These are phyloP conservation scores for Scortum barcoo DNA, from an alignment of 2,113 vertebrate genomes.

Conservation along the genomic window DNA sequence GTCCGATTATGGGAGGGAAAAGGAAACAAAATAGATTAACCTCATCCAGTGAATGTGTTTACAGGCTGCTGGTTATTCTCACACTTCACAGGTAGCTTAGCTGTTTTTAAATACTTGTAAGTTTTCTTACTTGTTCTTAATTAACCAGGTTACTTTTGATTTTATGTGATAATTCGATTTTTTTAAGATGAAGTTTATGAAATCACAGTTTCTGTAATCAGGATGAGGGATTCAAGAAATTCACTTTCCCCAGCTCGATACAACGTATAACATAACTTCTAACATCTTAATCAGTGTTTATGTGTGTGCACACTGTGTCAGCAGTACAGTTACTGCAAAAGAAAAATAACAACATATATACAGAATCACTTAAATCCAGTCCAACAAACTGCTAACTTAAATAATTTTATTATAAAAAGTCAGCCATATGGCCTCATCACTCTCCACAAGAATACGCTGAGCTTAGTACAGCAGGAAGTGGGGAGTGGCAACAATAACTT, in stretches of 20 bases:
- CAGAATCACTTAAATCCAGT: too few species aligned
- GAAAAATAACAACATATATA: too few species aligned
- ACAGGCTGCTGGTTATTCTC: slow-evolving; percentile 37
- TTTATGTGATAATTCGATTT: neutral
- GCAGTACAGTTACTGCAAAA: too few species aligned
- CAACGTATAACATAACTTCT: too few species aligned
- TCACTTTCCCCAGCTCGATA: too few species aligned
- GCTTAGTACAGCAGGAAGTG: too few species aligned
- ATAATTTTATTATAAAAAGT: too few species aligned
- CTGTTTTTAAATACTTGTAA: slow-evolving; percentile 16
- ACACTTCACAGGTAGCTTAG: neutral
- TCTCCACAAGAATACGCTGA: too few species aligned
- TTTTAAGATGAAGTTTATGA: neutral
- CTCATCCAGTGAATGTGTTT: slow-evolving; percentile 54
- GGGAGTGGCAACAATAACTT: too few species aligned
- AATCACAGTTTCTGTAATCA: neutral
- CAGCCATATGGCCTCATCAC: too few species aligned
- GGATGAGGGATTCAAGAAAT: neutral
- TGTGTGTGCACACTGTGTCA: too few species aligned
- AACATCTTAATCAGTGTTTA: too few species aligned
- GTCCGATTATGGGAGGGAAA: slow-evolving; percentile 49
- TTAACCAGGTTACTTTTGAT: neutral
- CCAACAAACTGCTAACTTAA: neutral
- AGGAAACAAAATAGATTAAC: slow-evolving; percentile 50
- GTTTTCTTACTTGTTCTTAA: neutral